phyloP scores from a whole-genome alignment of 1,140 invertebrate species.

The Euwallacea fornicatus region DNA sequence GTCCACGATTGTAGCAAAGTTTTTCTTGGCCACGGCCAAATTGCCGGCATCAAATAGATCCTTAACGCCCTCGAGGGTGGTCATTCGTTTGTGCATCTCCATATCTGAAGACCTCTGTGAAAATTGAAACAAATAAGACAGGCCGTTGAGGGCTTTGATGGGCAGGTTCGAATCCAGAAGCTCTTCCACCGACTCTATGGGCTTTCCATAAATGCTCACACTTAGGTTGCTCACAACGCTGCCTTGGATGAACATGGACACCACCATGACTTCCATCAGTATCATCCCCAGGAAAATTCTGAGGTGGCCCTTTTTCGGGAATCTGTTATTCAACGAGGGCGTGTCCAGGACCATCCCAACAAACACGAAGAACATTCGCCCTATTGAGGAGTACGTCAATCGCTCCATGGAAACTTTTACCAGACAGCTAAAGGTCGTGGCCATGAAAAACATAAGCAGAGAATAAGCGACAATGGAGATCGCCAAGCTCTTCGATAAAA shows the following conservation, averaged over 20 bases:
- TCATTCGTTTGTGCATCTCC: constrained; percentile 4
- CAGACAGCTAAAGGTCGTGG: not conserved
- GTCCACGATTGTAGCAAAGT: constrained; percentile 26
- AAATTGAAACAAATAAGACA: constrained; percentile 7
- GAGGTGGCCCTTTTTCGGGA: not conserved
- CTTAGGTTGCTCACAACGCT: constrained; percentile 13
- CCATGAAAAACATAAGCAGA: not conserved
- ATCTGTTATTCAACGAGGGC: constrained; percentile 6
- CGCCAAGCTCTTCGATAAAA: not conserved
- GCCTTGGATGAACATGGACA: constrained; percentile 15
- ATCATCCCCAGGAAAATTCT: constrained; percentile 3
- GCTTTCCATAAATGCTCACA: constrained; percentile 8
- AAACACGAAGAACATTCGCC: constrained; percentile 11
- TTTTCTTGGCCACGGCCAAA: not conserved
- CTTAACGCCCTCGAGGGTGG: not conserved
- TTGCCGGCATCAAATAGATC: constrained; percentile 12
- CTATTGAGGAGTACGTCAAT: not conserved
- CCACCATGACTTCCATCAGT: not conserved
- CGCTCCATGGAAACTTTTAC: constrained; percentile 4
- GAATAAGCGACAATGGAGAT: not conserved
- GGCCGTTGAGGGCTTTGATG: constrained; percentile 4
- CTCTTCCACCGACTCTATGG: constrained; percentile 10
- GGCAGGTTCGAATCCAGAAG: constrained; percentile 11
- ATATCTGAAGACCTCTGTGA: not conserved
- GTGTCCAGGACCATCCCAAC: not conserved